Base-by-base conservation (phyloP, 2,888 invertebrate species). In the Zelleria hepariella region DNA sequence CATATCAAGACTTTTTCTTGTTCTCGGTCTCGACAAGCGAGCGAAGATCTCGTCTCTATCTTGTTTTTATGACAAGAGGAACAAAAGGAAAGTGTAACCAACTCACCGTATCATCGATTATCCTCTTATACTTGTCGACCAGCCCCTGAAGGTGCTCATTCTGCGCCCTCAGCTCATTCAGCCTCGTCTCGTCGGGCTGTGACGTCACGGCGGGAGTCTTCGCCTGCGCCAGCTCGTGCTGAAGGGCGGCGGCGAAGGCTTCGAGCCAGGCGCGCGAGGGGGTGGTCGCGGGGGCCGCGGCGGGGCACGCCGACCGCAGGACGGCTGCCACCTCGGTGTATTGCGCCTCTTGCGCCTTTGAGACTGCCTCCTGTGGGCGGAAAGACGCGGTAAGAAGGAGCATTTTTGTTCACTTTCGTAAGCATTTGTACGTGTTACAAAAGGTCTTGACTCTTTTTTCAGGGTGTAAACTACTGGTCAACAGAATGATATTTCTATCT, bases 31-130 rank as follows among this genome's bases (percentile, higher is more conserved):
- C n/a, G n/a, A n/a, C n/a, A n/a, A n/a, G n/a, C n/a, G n/a, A n/a
- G n/a, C n/a, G n/a, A n/a, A n/a, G n/a, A n/a, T n/a, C n/a, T n/a
- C n/a, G n/a, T n/a, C n/a, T n/a, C n/a, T n/a, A n/a, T n/a, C n/a
- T n/a, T n/a, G n/a, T n/a, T n/a, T n/a, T n/a, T n/a, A n/a, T n/a
- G n/a, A n/a, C n/a, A n/a, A n/a, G 2, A 42, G 10, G 15, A 42
- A 42, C 32, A 15, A 47, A 10, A 51, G n/a, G n/a, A n/a, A n/a
- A n/a, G n/a, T n/a, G n/a, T n/a, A n/a, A n/a, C n/a, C n/a, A n/a
- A 89, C 92, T 90, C 77, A 95, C 95, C 66, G 95, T 95, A 73
- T 95, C 94, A 66, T 92, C 91, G 64, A 95, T 94, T 66, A 94
- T 91, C 71, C 86, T 91, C 80, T 94, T 93, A 74, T 95, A 94